Base-by-base conservation (phyloP, 2,888 invertebrate genomes). In the Synanthedon andrenaeformis region DNA sequence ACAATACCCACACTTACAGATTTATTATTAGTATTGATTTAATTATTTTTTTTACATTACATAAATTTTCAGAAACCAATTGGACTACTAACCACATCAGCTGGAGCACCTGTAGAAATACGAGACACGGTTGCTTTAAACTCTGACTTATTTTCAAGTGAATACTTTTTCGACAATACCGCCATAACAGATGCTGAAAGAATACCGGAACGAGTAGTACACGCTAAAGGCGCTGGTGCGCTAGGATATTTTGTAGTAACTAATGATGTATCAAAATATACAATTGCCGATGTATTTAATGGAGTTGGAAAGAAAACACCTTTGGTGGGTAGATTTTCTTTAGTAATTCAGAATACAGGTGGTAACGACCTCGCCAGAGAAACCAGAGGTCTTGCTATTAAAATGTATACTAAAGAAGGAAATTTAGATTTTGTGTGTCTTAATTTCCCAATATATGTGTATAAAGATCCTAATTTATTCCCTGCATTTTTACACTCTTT, bases 171-270 rank as follows among this genome's bases (percentile, higher is more conserved):
- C 13, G 93, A 93, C 63, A 92, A 92, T 71, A 78, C 93, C 59
- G 83, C 92, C 0, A 92, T 94, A 69, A 95, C 95, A 69, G 91
- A 91, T 69, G 86, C 94, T 13, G 96, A 96, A 75, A 89, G 96
- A 54, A 96, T 96, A 64, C 96, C 96, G 0, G 96, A 96, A 72
- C 89, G 96, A 60, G 95, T 95, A 0, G 95, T 94, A 3, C 95
- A 95, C 74, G 95, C 96, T 1, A 96, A 96, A 79, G 96, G 96
- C 59, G 94, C 93, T 51, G 95, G 93, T 42, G 93, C 93, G 3
- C 93, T 92, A 72, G 93, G 92, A 1, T 92, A 92, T 66, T 93
- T 94, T 64, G 92, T 93, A 74, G 92, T 93, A 5, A 94, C 94
- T 0, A 90, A 94, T 64, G 93, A 94, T 69, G 93, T 94, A 56